Percentiles rank a stretch among this genome's conserved stretches.
These are phyloP conservation scores for Chironex yamaguchii DNA, from an alignment of 30 jellyfish, hydroid and myxozoan genomes.

Conservation along the genomic window DNA sequence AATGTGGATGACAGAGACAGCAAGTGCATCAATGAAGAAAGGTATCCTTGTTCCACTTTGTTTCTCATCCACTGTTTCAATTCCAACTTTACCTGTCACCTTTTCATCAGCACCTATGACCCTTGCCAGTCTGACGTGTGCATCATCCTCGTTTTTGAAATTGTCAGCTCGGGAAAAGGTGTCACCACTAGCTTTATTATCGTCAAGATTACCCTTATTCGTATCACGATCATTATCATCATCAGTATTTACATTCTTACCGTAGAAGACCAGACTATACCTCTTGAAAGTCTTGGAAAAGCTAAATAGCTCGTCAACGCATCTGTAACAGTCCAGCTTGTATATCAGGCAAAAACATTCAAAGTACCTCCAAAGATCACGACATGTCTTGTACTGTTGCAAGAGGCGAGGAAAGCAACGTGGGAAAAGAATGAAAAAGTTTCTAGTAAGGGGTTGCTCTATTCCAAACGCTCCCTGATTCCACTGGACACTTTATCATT, in stretches of 20 bases:
- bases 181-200: constrained; percentile 11
- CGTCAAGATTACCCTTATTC: no score
- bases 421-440: constrained; percentile 26
- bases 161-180: constrained; percentile 12
- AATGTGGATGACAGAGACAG: constrained; percentile 44
- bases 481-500: constrained; percentile 55
- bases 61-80: constrained; percentile 23
- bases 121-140: constrained; percentile 24
- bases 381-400: background rate
- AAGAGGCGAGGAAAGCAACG: constrained; percentile 26
- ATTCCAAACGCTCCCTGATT: constrained; percentile 23
- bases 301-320: constrained; percentile 47
- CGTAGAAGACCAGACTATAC: background rate
- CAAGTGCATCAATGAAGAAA: constrained; percentile 30
- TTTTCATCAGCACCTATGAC: constrained; percentile 11
- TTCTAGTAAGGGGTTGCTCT: constrained; percentile 39
- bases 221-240: no score
- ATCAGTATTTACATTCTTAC: background rate
- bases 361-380: constrained; percentile 41
- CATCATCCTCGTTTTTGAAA: constrained; percentile 14
- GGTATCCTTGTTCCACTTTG: constrained; percentile 40
- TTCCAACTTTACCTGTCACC: constrained; percentile 8
- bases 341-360: constrained; percentile 15
- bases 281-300: constrained; percentile 4
- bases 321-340: constrained; percentile 29